Percentiles rank a stretch among this genome's conserved stretches.
These are phyloP conservation scores for Nemapogon koenigi DNA, from an alignment of 2,888 invertebrate genomes.

Conservation along the genomic window DNA sequence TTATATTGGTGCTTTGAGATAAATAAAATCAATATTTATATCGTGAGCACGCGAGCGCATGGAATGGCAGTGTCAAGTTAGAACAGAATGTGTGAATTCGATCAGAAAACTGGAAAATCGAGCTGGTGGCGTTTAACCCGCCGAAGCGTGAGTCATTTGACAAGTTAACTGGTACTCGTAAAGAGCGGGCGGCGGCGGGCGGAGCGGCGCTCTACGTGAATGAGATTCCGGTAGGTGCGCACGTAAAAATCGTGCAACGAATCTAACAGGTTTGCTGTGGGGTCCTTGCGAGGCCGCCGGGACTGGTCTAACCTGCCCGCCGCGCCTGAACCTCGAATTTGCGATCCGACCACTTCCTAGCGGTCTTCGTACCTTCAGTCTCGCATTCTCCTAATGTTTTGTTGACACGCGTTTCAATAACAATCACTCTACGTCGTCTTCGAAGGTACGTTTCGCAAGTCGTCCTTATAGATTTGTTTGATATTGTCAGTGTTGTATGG, in stretches of 20 bases:
- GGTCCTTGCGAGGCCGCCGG: constrained; percentile 63
- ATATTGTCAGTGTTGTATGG: constrained; percentile 33
- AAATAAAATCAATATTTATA: no score
- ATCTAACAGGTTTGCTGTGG: constrained; percentile 64
- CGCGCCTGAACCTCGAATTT: background rate
- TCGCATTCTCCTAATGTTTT: constrained; percentile 19
- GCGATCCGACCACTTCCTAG: constrained; percentile 49
- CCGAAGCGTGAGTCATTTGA: constrained; percentile 60
- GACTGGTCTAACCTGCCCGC: constrained; percentile 64
- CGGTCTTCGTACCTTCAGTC: constrained; percentile 28
- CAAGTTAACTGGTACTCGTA: constrained; percentile 54
- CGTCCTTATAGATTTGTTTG: constrained; percentile 44
- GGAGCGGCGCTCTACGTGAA: constrained; percentile 52
- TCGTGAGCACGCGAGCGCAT: background rate
- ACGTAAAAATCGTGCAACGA: constrained; percentile 66
- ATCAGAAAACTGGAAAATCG: constrained; percentile 60
- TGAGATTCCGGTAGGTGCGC: constrained; percentile 64
- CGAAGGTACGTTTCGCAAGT: constrained; percentile 42
- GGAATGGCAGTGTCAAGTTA: constrained; percentile 21
- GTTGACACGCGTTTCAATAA: constrained; percentile 25
- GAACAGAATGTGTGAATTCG: constrained; percentile 52
- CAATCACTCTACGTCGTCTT: background rate
- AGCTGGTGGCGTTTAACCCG: constrained; percentile 59
- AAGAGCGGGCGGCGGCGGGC: constrained; percentile 25
- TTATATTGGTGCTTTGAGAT: no score